These are phyloP conservation scores for Drosophila littoralis DNA, from an alignment of 1,140 invertebrate species.

Conservation along the genomic window DNA sequence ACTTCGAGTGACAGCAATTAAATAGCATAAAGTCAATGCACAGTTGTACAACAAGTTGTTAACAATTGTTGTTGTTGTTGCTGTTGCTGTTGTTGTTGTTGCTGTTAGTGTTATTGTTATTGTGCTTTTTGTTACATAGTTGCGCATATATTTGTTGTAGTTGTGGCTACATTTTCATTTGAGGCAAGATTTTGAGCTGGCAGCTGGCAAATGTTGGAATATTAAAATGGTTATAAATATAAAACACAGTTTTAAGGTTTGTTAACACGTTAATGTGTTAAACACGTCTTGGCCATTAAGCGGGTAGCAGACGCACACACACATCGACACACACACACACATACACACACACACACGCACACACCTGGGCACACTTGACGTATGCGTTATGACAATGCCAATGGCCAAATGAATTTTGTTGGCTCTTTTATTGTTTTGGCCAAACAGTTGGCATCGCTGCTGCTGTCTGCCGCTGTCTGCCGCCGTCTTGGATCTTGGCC, in stretches of 20 bases:
- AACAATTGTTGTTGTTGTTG: constrained; percentile 43
- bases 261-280: constrained; percentile 73
- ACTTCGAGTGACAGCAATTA: constrained; percentile 30
- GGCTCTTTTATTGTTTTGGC: constrained; percentile 44
- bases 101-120: constrained; percentile 11
- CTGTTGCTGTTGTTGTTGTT: constrained; percentile 12
- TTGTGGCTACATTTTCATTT: constrained; percentile 45
- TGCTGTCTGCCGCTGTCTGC: constrained; percentile 23
- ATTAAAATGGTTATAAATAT: constrained; percentile 65
- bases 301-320: constrained; percentile 24
- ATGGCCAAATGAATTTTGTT: constrained; percentile 48
- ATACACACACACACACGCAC: constrained; percentile 9
- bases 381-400: constrained; percentile 75
- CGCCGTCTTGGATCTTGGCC: constrained; percentile 62
- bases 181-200: constrained; percentile 15
- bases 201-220: constrained; percentile 36
- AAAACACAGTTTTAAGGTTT: constrained; percentile 67
- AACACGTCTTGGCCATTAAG: constrained; percentile 80
- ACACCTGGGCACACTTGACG: constrained; percentile 62
- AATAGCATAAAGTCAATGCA: constrained; percentile 25
- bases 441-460: constrained; percentile 24
- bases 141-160: constrained; percentile 22
- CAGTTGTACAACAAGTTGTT: constrained; percentile 47
- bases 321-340: constrained; percentile 9
- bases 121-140: constrained; percentile 15